Percentiles rank a stretch among this genome's conserved stretches.
phyloP scores from a whole-genome alignment of 2,113 vertebrate species.

The Phocoena sinus region DNA sequence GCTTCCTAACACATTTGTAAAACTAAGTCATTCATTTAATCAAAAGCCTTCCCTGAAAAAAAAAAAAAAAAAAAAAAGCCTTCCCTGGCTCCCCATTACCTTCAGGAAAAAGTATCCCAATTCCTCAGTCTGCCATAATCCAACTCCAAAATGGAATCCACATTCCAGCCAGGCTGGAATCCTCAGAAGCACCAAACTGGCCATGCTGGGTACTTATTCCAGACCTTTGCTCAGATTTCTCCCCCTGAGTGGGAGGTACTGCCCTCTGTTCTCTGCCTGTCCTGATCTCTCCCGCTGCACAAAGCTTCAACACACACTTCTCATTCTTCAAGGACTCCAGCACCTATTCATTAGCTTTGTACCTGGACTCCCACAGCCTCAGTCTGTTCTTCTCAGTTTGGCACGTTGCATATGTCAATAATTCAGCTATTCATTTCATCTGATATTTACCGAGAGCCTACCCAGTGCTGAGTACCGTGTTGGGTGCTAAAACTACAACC shows the following conservation, averaged over 20 bases:
- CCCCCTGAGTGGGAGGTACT: neutral
- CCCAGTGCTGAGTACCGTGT: neutral
- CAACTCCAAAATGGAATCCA: neutral
- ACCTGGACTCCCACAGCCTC: neutral
- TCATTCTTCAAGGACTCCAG: neutral
- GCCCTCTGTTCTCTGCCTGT: neutral
- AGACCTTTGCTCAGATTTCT: neutral
- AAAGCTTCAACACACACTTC: neutral
- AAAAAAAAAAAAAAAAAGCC: neutral
- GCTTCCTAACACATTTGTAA: neutral
- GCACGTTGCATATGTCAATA: neutral
- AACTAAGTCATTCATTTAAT: neutral
- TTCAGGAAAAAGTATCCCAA: neutral
- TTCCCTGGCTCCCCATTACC: neutral
- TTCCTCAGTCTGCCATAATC: neutral
- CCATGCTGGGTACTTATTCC: neutral
- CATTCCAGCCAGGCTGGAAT: neutral
- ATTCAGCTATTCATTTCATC: constrained; percentile 4
- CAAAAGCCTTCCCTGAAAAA: neutral
- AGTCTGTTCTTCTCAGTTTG: neutral
- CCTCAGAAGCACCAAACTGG: neutral
- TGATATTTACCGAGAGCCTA: neutral
- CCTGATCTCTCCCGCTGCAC: neutral
- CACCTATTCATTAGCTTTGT: neutral
- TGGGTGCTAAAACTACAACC: neutral